Conservation (phyloP, 2,797 vertebrate species). For the Thamnophis elegans region DNA sequence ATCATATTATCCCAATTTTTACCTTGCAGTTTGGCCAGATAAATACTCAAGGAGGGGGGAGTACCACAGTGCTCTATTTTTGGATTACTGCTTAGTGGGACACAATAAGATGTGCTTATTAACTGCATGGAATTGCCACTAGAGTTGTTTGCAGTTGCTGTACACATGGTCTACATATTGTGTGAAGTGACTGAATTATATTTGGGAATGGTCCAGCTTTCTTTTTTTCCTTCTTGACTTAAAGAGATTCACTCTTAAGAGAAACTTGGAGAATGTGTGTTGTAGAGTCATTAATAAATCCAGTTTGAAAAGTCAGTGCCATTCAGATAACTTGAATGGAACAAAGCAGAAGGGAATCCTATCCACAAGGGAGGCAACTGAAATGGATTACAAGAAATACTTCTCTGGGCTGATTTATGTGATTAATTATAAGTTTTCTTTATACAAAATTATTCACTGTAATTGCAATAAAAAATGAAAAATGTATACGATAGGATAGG, state of each 20-base stretch:
- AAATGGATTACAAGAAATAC: conserved; percentile 76
- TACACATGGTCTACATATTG: conserved; percentile 33
- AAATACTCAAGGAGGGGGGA: too few species aligned
- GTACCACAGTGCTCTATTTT: neutral
- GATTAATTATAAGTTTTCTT: conserved; percentile 75
- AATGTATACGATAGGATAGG: too few species aligned
- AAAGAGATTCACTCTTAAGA: neutral
- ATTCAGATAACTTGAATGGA: conserved; percentile 74
- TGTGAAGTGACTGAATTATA: neutral
- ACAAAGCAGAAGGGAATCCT: conserved; percentile 77
- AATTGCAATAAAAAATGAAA: conserved; percentile 65
- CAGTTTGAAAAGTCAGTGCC: conserved; percentile 72
- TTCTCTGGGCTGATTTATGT: conserved; percentile 76
- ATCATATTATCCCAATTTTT: neutral
- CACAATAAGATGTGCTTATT: neutral
- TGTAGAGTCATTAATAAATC: conserved; percentile 77
- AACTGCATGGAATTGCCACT: neutral
- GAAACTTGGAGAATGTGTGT: conserved; percentile 60
- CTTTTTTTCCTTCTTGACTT: neutral
- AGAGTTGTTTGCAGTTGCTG: neutral
- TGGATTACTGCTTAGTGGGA: neutral
- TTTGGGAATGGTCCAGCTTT: conserved; percentile 3
- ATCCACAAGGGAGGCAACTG: conserved; percentile 69
- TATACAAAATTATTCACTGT: conserved; percentile 68
- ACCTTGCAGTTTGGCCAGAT: neutral